These are phyloP conservation scores for Xestobium rufovillosum DNA, from an alignment of 2,888 invertebrate genomes.

Conservation along the genomic window DNA sequence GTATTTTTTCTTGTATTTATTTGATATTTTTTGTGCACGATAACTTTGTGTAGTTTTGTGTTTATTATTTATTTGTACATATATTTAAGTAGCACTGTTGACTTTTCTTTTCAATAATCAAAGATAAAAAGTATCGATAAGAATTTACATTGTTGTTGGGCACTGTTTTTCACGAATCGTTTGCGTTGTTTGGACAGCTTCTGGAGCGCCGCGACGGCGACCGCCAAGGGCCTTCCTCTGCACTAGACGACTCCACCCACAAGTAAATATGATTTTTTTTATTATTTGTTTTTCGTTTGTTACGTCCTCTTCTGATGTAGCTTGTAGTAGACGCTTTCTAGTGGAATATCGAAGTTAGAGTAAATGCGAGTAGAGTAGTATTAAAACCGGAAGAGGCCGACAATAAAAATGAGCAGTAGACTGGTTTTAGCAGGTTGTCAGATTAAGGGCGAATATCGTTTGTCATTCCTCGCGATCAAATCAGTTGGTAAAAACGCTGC, in stretches of 20 bases:
- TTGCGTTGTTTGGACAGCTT: constrained; percentile 58
- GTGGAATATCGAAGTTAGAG: constrained; percentile 10
- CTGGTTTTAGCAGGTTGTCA: no score
- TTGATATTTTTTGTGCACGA: no score
- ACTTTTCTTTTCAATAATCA: constrained; percentile 24
- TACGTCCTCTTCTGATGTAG: constrained; percentile 10
- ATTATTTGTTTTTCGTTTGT: constrained; percentile 32
- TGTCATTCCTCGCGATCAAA: no score
- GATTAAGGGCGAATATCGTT: no score
- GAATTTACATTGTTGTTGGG: constrained; percentile 25
- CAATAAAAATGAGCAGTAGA: no score
- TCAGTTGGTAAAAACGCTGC: no score
- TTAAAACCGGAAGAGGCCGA: no score
- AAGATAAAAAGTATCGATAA: no score
- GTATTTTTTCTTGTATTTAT: constrained; percentile 20
- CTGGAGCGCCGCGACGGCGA: constrained; percentile 55
- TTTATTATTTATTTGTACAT: constrained; percentile 25
- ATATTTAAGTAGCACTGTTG: constrained; percentile 31
- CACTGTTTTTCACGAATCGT: constrained; percentile 47
- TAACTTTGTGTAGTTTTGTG: no score
- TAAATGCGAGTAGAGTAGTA: no score
- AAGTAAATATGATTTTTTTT: constrained; percentile 53
- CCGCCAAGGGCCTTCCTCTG: constrained; percentile 48
- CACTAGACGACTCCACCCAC: constrained; percentile 49
- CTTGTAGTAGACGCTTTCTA: constrained; percentile 9